A percentile compares a stretch with the other conserved stretches of the same genome.
Evolutionary conservation across 2,888 invertebrate genomes (phyloP).

Genomic region (Eudasyphora cyanicolor): DNA sequence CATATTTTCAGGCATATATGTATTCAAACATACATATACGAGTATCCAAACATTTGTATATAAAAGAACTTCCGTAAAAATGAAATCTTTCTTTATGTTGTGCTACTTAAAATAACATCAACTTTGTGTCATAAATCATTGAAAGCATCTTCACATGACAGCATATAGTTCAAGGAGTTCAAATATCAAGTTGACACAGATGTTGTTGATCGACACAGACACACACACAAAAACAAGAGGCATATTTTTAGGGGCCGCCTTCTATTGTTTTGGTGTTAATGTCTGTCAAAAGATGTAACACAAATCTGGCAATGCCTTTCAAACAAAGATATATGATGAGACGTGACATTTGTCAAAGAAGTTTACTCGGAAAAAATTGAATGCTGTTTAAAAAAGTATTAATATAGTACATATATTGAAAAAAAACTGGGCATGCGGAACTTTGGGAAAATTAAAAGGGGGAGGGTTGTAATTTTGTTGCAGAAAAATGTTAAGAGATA

Average conservation of each 20-base stretch:
- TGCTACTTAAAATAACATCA: slow-evolving; percentile 11
- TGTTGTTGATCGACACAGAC: background rate
- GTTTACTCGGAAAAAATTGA: background rate
- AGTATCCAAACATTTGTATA: too few relatives aligned
- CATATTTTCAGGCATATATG: too few relatives aligned
- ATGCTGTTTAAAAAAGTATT: too few relatives aligned
- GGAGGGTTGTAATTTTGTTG: too few relatives aligned
- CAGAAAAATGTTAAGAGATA: too few relatives aligned
- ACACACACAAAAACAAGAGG: slow-evolving; percentile 3
- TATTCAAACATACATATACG: too few relatives aligned
- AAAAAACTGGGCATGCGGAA: too few relatives aligned
- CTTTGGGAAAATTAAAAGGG: too few relatives aligned
- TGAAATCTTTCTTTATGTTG: background rate
- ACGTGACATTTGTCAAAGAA: background rate
- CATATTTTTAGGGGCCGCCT: slow-evolving; percentile 32
- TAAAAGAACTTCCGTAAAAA: background rate
- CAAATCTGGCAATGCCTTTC: background rate
- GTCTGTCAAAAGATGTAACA: too few relatives aligned
- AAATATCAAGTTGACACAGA: background rate
- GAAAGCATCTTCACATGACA: background rate
- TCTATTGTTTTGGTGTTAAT: background rate
- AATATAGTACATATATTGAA: too few relatives aligned
- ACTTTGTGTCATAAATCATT: background rate
- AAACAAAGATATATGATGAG: background rate
- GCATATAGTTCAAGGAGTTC: background rate